These are phyloP conservation scores for Pagetopsis macropterus DNA, from an alignment of 2,797 vertebrate species.

Conservation along the genomic window DNA sequence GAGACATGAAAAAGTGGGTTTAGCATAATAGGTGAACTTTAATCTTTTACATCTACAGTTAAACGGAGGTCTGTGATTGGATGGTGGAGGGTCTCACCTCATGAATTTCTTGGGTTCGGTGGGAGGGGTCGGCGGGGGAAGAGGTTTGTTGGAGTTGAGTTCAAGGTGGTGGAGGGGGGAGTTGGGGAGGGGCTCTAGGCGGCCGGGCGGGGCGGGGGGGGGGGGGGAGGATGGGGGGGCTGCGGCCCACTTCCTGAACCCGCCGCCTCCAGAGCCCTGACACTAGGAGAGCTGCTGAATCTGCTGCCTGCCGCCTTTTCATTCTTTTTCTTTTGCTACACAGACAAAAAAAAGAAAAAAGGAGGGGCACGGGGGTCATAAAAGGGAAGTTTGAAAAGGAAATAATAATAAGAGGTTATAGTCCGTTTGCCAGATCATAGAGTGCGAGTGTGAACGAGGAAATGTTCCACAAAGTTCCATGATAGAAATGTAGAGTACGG, in stretches of 20 bases:
- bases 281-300: slow-evolving; percentile 97
- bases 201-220: slow-evolving; percentile 86
- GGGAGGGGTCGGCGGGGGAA: slow-evolving; percentile 94
- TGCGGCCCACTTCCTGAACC: slow-evolving; percentile 66
- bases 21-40: too few species aligned
- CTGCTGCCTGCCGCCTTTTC: slow-evolving; percentile 95
- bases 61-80: slow-evolving; percentile 48
- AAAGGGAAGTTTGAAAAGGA: slow-evolving; percentile 65
- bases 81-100: slow-evolving; percentile 91
- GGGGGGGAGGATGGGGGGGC: slow-evolving; percentile 60
- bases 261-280: slow-evolving; percentile 93
- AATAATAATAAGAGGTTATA: slow-evolving; percentile 29
- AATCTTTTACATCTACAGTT: background rate
- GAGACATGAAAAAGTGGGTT: too few species aligned
- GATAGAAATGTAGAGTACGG: too few species aligned
- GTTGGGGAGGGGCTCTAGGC: slow-evolving; percentile 97
- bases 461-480: too few species aligned
- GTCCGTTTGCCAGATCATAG: too few species aligned
- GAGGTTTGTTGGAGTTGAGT: slow-evolving; percentile 98
- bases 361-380: slow-evolving; percentile 67
- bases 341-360: slow-evolving; percentile 75
- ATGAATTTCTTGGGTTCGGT: slow-evolving; percentile 98
- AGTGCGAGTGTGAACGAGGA: too few species aligned
- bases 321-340: slow-evolving; percentile 99
- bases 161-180: slow-evolving; percentile 97